A percentile compares a stretch with the other conserved stretches of the same genome.
Evolutionary conservation across 1,140 invertebrate genomes (phyloP).

Genomic region (Aradophagus sp.): DNA sequence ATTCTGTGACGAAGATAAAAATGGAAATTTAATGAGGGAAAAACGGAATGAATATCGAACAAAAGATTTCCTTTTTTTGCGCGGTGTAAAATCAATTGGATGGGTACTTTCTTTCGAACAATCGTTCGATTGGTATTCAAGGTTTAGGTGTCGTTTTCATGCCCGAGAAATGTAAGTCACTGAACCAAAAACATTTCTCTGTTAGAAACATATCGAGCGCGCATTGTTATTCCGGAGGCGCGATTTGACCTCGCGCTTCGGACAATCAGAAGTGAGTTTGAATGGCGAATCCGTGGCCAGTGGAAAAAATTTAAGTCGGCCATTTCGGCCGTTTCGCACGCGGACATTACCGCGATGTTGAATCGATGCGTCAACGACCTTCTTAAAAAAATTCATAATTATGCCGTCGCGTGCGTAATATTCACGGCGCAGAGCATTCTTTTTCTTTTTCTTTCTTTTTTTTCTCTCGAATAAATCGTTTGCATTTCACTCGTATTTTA

Average conservation of each 20-base stretch:
- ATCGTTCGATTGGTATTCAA: slow-evolving; percentile 51
- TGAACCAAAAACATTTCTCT: slow-evolving; percentile 37
- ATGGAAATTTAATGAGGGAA: no score
- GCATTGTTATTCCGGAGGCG: slow-evolving; percentile 35
- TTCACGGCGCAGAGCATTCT: slow-evolving; percentile 23
- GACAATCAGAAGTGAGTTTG: slow-evolving; percentile 23
- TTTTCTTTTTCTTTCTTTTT: slow-evolving; percentile 19
- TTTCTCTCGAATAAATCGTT: slow-evolving; percentile 36
- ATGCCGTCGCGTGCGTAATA: slow-evolving; percentile 6
- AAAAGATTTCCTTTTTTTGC: slow-evolving; percentile 22
- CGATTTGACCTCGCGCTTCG: slow-evolving; percentile 11
- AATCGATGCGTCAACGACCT: slow-evolving; percentile 5
- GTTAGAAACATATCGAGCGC: slow-evolving; percentile 36
- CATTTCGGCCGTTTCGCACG: no score
- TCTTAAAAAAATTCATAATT: slow-evolving; percentile 20
- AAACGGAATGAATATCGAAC: no score
- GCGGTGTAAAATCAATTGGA: slow-evolving; percentile 16
- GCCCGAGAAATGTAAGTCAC: slow-evolving; percentile 23
- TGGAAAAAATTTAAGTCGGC: no score
- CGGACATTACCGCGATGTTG: slow-evolving; percentile 7
- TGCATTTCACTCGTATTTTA: slow-evolving; percentile 51
- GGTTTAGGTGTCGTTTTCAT: slow-evolving; percentile 26
- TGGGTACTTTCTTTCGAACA: slow-evolving; percentile 41
- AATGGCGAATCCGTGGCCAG: slow-evolving; percentile 27
- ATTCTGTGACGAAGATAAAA: no score